Percentiles rank a stretch among this genome's conserved stretches.
Conservation (phyloP, 2,888 invertebrate species). For the Drosophila seclusa region DNA sequence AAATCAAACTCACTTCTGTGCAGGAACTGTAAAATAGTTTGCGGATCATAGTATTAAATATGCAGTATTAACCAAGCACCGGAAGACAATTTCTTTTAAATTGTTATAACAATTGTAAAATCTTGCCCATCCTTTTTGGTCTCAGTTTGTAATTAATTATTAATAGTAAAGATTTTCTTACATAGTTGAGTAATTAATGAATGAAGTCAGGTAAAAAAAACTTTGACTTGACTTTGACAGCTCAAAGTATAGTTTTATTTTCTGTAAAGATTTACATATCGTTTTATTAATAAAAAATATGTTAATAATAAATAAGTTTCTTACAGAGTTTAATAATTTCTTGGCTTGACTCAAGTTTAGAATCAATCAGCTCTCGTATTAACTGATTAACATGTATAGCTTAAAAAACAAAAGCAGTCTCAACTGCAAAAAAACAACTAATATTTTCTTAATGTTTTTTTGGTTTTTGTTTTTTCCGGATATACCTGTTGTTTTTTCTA, state of each 20-base stretch:
- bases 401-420: neutral
- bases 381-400: neutral
- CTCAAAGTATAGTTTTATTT: too few relatives aligned
- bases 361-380: neutral
- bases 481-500: conserved; percentile 36
- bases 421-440: neutral
- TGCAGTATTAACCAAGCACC: too few relatives aligned
- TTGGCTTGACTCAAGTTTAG: neutral
- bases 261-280: too few relatives aligned
- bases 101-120: neutral
- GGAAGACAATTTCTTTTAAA: too few relatives aligned
- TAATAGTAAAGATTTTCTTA: neutral
- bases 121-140: accelerated
- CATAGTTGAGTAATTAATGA: neutral
- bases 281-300: too few relatives aligned
- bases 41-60: neutral
- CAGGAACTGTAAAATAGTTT: neutral
- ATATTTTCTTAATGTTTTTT: neutral
- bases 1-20: neutral
- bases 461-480: neutral
- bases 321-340: neutral
- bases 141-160: too few relatives aligned
- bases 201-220: neutral
- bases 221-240: neutral
- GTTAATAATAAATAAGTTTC: too few relatives aligned